phyloP scores from a whole-genome alignment of 30 jellyfish, hydroid and myxozoan species.

The Aurelia coerulea region DNA sequence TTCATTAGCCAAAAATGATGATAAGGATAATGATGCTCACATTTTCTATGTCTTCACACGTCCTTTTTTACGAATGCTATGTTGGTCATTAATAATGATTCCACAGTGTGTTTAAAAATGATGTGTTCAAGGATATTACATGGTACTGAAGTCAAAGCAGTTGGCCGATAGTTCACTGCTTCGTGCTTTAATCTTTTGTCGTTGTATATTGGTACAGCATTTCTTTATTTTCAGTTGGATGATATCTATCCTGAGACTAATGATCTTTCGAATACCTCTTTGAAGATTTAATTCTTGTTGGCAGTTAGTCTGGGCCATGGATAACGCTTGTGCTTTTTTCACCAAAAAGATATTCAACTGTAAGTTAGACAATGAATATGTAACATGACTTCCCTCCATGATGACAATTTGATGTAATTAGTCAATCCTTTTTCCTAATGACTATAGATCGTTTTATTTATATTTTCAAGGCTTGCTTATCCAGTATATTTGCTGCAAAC shows the following conservation, averaged over 20 bases:
- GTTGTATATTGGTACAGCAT: constrained; percentile 29
- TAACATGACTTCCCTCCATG: too few species aligned
- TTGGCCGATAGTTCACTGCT: constrained; percentile 34
- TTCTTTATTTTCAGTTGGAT: not conserved
- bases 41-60: not conserved
- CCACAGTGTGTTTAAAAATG: constrained; percentile 25
- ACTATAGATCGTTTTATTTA: too few species aligned
- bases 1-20: too few species aligned
- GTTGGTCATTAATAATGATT: constrained; percentile 27
- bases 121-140: constrained; percentile 47
- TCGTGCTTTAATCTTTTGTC: constrained; percentile 26
- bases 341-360: too few species aligned
- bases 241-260: constrained; percentile 23
- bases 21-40: too few species aligned
- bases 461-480: too few species aligned
- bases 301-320: constrained; percentile 4
- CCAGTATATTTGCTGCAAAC: too few species aligned
- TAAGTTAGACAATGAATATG: too few species aligned
- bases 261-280: constrained; percentile 4
- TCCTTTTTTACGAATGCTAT: constrained; percentile 19
- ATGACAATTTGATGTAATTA: too few species aligned
- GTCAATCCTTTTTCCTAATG: too few species aligned
- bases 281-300: constrained; percentile 8
- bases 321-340: too few species aligned
- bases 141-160: constrained; percentile 32